Conservation (phyloP, 2,888 invertebrate species). For the Ischnura elegans region DNA sequence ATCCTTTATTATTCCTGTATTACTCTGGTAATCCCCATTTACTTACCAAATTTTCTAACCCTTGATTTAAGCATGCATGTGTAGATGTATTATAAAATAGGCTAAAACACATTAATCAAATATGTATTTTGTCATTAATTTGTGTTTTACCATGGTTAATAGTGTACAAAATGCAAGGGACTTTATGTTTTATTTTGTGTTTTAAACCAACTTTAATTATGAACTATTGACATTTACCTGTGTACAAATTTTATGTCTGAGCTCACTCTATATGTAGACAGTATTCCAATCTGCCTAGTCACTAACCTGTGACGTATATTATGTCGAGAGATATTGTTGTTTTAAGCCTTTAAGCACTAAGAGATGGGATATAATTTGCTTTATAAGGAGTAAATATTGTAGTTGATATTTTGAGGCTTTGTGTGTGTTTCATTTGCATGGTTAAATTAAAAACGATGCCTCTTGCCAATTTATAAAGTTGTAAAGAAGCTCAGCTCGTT, state of each 20-base stretch:
- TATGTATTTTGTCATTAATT: conserved; percentile 47
- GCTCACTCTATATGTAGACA: conserved; percentile 79
- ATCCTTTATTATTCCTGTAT: conserved; percentile 27
- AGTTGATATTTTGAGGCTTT: conserved; percentile 50
- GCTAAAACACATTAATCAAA: conserved; percentile 61
- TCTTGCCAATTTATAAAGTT: conserved; percentile 39
- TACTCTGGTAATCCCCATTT: conserved; percentile 18
- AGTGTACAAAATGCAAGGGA: conserved; percentile 61
- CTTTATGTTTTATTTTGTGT: conserved; percentile 47
- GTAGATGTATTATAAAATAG: conserved; percentile 51
- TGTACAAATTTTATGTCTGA: conserved; percentile 65
- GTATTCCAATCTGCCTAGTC: conserved; percentile 83
- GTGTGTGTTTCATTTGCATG: conserved; percentile 55
- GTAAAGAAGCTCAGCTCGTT: conserved; percentile 62
- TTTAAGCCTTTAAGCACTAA: conserved; percentile 45
- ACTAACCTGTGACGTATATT: conserved; percentile 72
- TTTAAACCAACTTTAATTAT: conserved; percentile 57
- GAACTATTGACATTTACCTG: conserved; percentile 24
- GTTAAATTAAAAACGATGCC: conserved; percentile 39
- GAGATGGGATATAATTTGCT: conserved; percentile 63
- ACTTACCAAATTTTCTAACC: conserved; percentile 42
- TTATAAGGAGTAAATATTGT: conserved; percentile 27
- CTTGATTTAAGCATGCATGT: conserved; percentile 55
- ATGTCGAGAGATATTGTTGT: conserved; percentile 28
- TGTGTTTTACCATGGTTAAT: conserved; percentile 52